Conservation (phyloP, 1,140 invertebrate species). For the Drosophila subpulchrella region DNA sequence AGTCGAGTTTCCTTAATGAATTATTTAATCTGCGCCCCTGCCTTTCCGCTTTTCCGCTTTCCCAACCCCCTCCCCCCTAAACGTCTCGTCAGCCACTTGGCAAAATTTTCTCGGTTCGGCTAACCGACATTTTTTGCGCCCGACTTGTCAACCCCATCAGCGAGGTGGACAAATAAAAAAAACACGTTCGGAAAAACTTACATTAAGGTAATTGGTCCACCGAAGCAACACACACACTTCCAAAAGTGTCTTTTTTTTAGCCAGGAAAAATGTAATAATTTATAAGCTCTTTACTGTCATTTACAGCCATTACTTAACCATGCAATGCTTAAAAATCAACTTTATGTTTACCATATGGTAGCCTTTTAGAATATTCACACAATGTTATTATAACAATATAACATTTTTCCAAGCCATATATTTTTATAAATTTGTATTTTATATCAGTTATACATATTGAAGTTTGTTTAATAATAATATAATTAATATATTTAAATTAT, state of each 20-base stretch:
- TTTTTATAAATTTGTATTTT: too few species aligned
- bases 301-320: background rate
- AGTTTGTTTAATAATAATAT: too few species aligned
- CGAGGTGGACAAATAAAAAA: conserved; percentile 35
- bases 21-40: conserved; percentile 74
- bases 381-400: too few species aligned
- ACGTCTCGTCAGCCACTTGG: conserved; percentile 36
- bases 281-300: too few species aligned
- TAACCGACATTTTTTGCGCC: conserved; percentile 71
- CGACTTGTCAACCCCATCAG: conserved; percentile 69
- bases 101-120: conserved; percentile 55
- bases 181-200: conserved; percentile 11
- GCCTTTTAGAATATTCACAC: background rate
- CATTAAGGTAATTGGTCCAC: conserved; percentile 9
- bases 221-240: conserved; percentile 16
- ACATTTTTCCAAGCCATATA: too few species aligned
- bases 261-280: too few species aligned
- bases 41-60: conserved; percentile 30
- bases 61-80: background rate
- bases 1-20: conserved; percentile 76
- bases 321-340: background rate
- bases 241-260: background rate
- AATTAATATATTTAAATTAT: too few species aligned
- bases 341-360: too few species aligned
- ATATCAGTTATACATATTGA: too few species aligned